Evolutionary conservation across 2,113 vertebrate species (phyloP).

Genomic region (Notiomystis cincta): DNA sequence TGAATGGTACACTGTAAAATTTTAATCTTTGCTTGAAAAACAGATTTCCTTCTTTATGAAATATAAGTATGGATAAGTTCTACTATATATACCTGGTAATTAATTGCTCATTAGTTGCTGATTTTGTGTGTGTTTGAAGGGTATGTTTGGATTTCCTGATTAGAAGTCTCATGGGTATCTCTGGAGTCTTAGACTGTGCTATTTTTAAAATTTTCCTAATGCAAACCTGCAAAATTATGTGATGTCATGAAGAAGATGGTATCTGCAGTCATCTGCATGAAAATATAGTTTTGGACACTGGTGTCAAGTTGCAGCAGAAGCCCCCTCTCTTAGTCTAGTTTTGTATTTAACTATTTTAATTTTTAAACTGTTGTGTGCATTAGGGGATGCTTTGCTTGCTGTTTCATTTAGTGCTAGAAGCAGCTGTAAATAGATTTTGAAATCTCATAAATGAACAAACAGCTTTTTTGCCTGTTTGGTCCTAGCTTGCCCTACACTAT

Average conservation of each 20-base stretch:
- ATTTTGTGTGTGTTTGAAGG: neutral
- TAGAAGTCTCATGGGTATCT: neutral
- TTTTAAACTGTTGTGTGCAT: neutral
- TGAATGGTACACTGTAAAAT: neutral
- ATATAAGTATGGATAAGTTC: neutral
- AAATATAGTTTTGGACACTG: neutral
- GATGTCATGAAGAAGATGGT: neutral
- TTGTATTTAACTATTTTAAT: neutral
- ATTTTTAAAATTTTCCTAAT: neutral
- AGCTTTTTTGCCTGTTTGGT: neutral
- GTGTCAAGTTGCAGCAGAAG: neutral
- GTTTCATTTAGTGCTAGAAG: neutral
- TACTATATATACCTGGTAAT: neutral
- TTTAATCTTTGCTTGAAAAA: neutral
- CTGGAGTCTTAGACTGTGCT: neutral
- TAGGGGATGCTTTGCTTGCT: neutral
- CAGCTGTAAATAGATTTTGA: neutral
- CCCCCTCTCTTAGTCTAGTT: neutral
- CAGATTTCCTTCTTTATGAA: neutral
- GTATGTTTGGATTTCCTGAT: neutral
- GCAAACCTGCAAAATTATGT: neutral
- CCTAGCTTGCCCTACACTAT: neutral
- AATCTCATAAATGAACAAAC: neutral
- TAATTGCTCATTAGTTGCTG: neutral
- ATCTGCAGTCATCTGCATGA: neutral